Evolutionary conservation across 2,888 invertebrate genomes (phyloP).

Genomic region (Opisthograptis luteolata): DNA sequence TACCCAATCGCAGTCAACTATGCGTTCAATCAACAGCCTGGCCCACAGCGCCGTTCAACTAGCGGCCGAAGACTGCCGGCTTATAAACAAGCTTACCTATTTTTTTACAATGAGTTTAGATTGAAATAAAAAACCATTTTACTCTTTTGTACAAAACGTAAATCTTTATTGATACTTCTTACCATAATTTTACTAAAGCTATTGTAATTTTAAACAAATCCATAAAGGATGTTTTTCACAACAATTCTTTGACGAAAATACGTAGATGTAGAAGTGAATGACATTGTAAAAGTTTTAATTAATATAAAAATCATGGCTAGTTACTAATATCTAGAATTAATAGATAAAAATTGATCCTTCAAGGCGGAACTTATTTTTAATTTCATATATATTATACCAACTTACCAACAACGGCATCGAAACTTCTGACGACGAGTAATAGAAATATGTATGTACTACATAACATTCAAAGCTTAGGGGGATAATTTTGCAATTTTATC

Average conservation of each 20-base stretch:
- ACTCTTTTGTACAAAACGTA: constrained; percentile 14
- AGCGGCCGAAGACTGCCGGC: too few species aligned
- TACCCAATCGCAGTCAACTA: too few species aligned
- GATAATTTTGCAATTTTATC: too few species aligned
- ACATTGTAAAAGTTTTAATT: too few species aligned
- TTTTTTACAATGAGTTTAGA: background rate
- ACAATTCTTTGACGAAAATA: background rate
- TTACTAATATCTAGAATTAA: constrained; percentile 13
- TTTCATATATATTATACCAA: too few species aligned
- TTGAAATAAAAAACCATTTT: background rate
- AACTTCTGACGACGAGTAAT: too few species aligned
- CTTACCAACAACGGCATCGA: too few species aligned
- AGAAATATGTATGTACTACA: too few species aligned
- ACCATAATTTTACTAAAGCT: constrained; percentile 4
- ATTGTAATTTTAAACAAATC: background rate
- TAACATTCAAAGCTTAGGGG: too few species aligned
- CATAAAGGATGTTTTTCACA: background rate
- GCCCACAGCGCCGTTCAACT: too few species aligned
- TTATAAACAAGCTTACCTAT: too few species aligned
- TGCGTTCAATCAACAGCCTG: too few species aligned
- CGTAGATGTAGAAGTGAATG: background rate
- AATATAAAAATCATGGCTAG: constrained; percentile 24
- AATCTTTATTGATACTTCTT: constrained; percentile 8
- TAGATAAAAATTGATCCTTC: constrained; percentile 30
- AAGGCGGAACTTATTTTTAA: constrained; percentile 44